Base-by-base conservation (phyloP, 2,113 vertebrate species). In the Bombycilla garrulus region DNA sequence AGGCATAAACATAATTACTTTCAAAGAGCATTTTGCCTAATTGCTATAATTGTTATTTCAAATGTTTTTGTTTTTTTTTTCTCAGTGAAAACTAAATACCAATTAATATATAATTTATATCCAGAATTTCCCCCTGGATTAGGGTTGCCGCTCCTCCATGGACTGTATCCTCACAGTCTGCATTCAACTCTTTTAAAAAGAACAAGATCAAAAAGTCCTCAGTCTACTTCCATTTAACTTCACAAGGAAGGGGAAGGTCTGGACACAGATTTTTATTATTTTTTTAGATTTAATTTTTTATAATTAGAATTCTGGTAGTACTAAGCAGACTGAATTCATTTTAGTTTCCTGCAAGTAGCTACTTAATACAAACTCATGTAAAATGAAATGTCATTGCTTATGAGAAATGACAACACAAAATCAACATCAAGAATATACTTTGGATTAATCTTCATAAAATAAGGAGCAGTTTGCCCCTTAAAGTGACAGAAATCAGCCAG, bases 251-350 rank as follows among this genome's bases (percentile, higher is more conserved):
- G 10, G 9, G 56, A 54, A 83, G 23, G 42, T 50, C 5, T 62
- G 24, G 85, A 86, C n/a, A 61, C 16, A 45, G 69, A 12, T 90
- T 88, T 58, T 35, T 15, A 14, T 42, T 78, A n/a, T 90, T 88
- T 58, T 35, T 61, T 45, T 4, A 38, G 40, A 76, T 42, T 51
- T 85, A 36, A 77, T 61, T 91, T 92, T 94, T 85, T 33, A 10
- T 56, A 82, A 90, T 85, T 91, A 92, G 84, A 83, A 94, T 92
- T 85, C 81, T 0, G 0, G 25, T 31, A 85, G 12, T 58, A 61
- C 50, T 73, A 56, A 90, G 50, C 50, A 95, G 73, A 92, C 35
- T 66, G 42, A 80, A 92, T 86, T 95, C 29, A 87, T 90, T 91
- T 82, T 22, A 16, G 73, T 76, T 88, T 94, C 87, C 72, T 94